Conservation (phyloP, 2,888 invertebrate genomes). For the Pammene fasciana region DNA sequence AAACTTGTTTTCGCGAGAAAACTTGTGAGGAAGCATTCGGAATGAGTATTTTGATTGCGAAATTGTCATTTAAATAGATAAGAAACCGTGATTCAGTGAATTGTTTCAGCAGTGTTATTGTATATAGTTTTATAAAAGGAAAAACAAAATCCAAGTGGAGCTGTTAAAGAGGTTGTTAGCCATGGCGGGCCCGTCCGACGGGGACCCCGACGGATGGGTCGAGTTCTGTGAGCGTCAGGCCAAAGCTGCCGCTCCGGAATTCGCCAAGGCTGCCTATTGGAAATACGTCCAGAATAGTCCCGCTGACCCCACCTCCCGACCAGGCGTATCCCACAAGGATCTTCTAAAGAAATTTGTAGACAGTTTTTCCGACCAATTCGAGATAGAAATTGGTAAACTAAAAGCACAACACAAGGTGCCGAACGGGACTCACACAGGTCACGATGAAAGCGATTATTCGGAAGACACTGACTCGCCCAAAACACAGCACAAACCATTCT, state of each 20-base stretch:
- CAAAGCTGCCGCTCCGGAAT: slow-evolving; percentile 92
- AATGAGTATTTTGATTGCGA: slow-evolving; percentile 74
- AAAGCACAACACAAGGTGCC: slow-evolving; percentile 75
- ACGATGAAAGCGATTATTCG: slow-evolving; percentile 86
- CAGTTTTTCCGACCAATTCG: slow-evolving; percentile 92
- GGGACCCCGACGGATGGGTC: slow-evolving; percentile 88
- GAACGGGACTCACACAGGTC: slow-evolving; percentile 75
- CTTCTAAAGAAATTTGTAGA: slow-evolving; percentile 92
- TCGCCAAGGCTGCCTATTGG: slow-evolving; percentile 91
- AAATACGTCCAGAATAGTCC: slow-evolving; percentile 88
- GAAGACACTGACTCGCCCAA: slow-evolving; percentile 92
- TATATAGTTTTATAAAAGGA: slow-evolving; percentile 46
- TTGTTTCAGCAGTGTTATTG: slow-evolving; percentile 47
- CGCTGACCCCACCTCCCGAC: slow-evolving; percentile 84
- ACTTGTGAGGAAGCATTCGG: slow-evolving; percentile 72
- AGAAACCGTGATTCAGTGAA: slow-evolving; percentile 50
- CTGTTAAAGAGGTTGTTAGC: slow-evolving; percentile 78
- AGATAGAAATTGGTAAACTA: slow-evolving; percentile 86
- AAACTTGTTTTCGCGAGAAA: slow-evolving; percentile 78
- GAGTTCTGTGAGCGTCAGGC: slow-evolving; percentile 95
- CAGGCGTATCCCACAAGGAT: slow-evolving; percentile 89
- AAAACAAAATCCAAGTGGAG: slow-evolving; percentile 74
- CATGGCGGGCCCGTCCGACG: slow-evolving; percentile 84
- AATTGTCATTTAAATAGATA: slow-evolving; percentile 61
- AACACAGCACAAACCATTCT: slow-evolving; percentile 91